Evolutionary conservation across 2,888 invertebrate species (phyloP), one percentile per base, ranked within the genome.

Genomic region (Eupithecia vulgata): DNA sequence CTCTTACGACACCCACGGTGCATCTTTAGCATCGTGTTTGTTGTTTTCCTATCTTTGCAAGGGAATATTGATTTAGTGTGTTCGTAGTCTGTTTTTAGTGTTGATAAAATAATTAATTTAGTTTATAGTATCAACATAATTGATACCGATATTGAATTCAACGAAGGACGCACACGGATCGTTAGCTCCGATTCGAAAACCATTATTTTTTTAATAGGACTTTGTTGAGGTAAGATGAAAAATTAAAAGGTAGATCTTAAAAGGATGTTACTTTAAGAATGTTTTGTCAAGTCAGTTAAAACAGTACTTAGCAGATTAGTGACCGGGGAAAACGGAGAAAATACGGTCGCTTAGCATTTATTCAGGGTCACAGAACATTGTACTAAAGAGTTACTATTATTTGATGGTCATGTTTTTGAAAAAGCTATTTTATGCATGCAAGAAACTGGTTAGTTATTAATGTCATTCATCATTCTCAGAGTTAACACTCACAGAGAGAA

Each of bases 261-360:
- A 12, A 52, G 12, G 21, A 21, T 10, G 3, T 12, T 52, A 21
- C 25, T 57, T 57, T 5, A 57, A 13, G 25, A 57, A 57, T 57
- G 12, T 57, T 21, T 12, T 57, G 57, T 57, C 57, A 57, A 57
- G 57, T 21, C 57, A 5, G 57, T 25, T 57, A 57, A 57, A 57
- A 57, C 57, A 25, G 57, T 57, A 57, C 57, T 57, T 57, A 57
- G 12, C 57, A 25, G 57, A 57, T 57, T 57, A 57, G 57, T 57
- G 57, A 12, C 57, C 25, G 21, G 57, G 1, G 13, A 57, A 0
- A 57, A 8, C 57, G 57, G 25, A 57, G 25, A 57, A 57, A 57
- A 25, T 57, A 57, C 57, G 57, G 57, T 57, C 25, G 12, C 25
- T 21, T 25, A 57, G 57, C 13, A 57, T 57, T 57, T 57, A 57